Evolutionary conservation across 2,888 invertebrate species (phyloP), one percentile per base, ranked within the genome.

Genomic region (Dexiosoma caninum): DNA sequence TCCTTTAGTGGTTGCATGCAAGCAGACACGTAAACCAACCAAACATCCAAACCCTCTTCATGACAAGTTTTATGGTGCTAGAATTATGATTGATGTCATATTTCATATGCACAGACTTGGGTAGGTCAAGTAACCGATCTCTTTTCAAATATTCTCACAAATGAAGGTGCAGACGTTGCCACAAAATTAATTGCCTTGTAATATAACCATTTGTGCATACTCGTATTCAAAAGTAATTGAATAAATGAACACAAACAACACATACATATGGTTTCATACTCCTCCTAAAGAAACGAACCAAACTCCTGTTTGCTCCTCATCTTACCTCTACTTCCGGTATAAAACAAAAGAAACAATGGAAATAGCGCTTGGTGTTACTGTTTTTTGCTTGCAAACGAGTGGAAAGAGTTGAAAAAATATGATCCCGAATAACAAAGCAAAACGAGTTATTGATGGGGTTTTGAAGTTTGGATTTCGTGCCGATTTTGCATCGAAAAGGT

Each of bases 261-360:
- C n/a, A 44, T 27, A 32, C 51, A 44, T 19, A 51, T 60, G 59
- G 35, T 19, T 16, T 32, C 35, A 51, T 42, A 59, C 40, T n/a
- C 32, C 42, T 19, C n/a, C n/a, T n/a, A n/a, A n/a, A n/a, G n/a
- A 12, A 1, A 5, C 2, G 12, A 27, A 35, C 57, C 10, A 30
- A 27, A 55, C 32, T 55, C 53, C 62, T 62, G 12, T 23, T 12
- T 30, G 14, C 23, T 21, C 23, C 23, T 51, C 35, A 35, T 27
- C 2, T 9, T 55, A 35, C n/a, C 35, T 55, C 55, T 37, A 76
- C 53, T 76, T 76, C 76, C 76, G 67, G 51, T 69, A 44, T 27
- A 12, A 53, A 75, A 66, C 57, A 57, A 51, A 59, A 35, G 51
- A 40, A 67, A 67, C 32, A 72, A 23, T 10, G 7, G 12, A 53